Percentiles rank a stretch among this genome's conserved stretches.
Conservation (phyloP, 1,140 invertebrate species). For the Diuraphis noxia region DNA sequence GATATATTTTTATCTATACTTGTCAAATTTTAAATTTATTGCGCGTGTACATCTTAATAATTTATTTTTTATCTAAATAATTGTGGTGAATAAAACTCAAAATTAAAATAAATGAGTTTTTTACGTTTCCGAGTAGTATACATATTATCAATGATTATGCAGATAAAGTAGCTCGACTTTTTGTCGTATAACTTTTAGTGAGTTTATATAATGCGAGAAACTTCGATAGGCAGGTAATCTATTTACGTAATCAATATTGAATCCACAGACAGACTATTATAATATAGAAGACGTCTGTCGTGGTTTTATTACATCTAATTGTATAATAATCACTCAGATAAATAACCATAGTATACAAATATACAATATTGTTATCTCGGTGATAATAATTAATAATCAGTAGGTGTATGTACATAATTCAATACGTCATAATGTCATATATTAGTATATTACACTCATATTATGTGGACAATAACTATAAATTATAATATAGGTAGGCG, state of each 20-base stretch:
- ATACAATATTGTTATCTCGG: not conserved
- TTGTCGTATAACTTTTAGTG: not conserved
- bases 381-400: not conserved
- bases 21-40: not conserved
- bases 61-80: not conserved
- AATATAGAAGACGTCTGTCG: not conserved
- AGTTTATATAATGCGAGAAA: not conserved
- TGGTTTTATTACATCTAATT: not conserved
- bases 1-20: not conserved
- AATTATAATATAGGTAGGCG: not conserved
- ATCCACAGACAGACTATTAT: not conserved
- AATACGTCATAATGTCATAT: not conserved
- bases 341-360: not conserved
- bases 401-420: not conserved
- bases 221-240: not conserved
- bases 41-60: not conserved
- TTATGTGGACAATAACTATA: not conserved
- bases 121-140: not conserved
- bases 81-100: not conserved
- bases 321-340: not conserved
- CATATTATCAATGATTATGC: not conserved
- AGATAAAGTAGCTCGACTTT: not conserved
- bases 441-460: not conserved
- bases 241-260: not conserved
- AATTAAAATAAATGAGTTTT: not conserved